phyloP scores from a whole-genome alignment of 2,113 vertebrate genomes.

The Rhegmatorhina hoffmannsi region DNA sequence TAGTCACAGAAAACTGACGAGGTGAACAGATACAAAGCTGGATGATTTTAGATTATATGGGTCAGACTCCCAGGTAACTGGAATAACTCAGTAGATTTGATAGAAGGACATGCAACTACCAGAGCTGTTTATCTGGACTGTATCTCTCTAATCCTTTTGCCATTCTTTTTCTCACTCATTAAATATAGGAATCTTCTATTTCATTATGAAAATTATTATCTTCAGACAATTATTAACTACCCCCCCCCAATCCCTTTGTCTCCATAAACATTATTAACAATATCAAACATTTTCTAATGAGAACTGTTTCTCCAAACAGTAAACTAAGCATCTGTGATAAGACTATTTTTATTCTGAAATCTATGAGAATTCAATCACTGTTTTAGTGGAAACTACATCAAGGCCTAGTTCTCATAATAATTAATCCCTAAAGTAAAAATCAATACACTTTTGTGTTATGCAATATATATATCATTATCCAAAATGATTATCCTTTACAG shows the following conservation, averaged over 20 bases:
- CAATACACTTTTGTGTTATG: not conserved
- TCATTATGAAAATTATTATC: not conserved
- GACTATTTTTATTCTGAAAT: not conserved
- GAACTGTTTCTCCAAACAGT: not conserved
- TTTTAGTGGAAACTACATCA: not conserved
- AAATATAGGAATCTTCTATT: not conserved
- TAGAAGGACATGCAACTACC: not conserved
- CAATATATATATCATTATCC: not conserved
- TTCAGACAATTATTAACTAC: not conserved
- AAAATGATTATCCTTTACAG: not conserved
- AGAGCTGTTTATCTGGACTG: not conserved
- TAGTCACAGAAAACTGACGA: not conserved
- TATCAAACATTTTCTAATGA: slow-evolving; percentile 2
- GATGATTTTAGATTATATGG: not conserved
- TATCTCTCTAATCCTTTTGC: not conserved
- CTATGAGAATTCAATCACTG: not conserved
- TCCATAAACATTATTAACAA: slow-evolving; percentile 3
- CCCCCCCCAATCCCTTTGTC: not conserved
- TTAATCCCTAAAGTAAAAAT: not conserved
- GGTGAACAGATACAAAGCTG: not conserved
- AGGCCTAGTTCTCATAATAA: not conserved
- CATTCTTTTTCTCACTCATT: not conserved
- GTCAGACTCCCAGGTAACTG: not conserved
- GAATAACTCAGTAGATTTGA: not conserved
- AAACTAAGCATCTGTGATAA: not conserved